Percentiles rank a stretch among this genome's conserved stretches.
Evolutionary conservation across 1,140 invertebrate genomes (phyloP).

Genomic region (Bombus polaris): DNA sequence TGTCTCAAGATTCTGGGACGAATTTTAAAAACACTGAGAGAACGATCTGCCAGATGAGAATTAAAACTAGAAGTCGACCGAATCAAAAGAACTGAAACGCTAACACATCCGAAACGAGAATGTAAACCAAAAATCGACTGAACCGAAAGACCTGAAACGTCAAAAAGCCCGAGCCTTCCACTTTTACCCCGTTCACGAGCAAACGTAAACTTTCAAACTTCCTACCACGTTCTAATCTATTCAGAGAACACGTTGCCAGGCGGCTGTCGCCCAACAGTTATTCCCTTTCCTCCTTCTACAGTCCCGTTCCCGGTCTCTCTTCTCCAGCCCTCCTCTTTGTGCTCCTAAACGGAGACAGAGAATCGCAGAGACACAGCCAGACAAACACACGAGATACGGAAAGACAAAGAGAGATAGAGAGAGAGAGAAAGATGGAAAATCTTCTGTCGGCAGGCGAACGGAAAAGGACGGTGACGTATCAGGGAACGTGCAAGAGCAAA

Average conservation of each 20-base stretch:
- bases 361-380: not conserved
- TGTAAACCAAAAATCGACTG: no score
- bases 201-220: not conserved
- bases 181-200: not conserved
- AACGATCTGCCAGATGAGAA: no score
- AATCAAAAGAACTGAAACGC: no score
- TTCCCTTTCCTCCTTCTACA: not conserved
- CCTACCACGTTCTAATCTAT: not conserved
- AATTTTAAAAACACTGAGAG: no score
- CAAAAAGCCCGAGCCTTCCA: not conserved
- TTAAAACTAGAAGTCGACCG: no score
- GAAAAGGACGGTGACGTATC: slow-evolving; percentile 10
- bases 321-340: not conserved
- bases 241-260: slow-evolving; percentile 4
- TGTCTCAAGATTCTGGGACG: no score
- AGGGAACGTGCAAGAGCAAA: not conserved
- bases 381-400: no score
- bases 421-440: not conserved
- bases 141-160: no score
- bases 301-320: not conserved
- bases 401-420: not conserved
- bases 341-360: not conserved
- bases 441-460: not conserved
- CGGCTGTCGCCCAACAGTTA: not conserved
- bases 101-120: no score